phyloP scores from a whole-genome alignment of 1,140 invertebrate genomes.

The Hermatobates lingyangjiaoensis region DNA sequence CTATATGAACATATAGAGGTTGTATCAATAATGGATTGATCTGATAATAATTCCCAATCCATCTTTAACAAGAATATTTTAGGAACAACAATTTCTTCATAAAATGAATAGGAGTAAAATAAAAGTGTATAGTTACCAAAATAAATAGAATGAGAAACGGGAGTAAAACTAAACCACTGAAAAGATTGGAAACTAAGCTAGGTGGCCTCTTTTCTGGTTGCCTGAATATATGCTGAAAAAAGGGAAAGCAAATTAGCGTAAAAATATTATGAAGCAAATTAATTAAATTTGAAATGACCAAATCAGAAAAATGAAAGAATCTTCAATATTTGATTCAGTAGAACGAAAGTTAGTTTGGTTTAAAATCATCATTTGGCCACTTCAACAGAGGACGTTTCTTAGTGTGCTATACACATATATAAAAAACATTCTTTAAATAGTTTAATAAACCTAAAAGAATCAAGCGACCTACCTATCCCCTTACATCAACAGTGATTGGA shows the following conservation, averaged over 20 bases:
- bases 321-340: too few relatives aligned
- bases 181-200: slow-evolving; percentile 68
- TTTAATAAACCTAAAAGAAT: too few relatives aligned
- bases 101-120: background rate
- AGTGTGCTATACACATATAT: too few relatives aligned
- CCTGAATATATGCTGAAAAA: slow-evolving; percentile 65
- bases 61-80: background rate
- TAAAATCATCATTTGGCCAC: too few relatives aligned
- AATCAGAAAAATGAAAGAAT: background rate
- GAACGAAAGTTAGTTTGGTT: too few relatives aligned
- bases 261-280: background rate
- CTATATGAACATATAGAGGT: background rate
- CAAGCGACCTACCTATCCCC: too few relatives aligned
- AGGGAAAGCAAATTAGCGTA: too few relatives aligned
- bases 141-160: slow-evolving; percentile 69
- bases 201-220: slow-evolving; percentile 79
- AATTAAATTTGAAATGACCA: background rate
- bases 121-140: slow-evolving; percentile 31
- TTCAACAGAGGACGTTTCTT: too few relatives aligned
- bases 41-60: background rate
- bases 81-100: background rate
- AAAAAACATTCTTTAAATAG: too few relatives aligned
- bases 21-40: background rate
- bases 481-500: too few relatives aligned
- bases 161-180: slow-evolving; percentile 61